phyloP scores from a whole-genome alignment of 2,888 invertebrate genomes.

The Crioceris asparagi region DNA sequence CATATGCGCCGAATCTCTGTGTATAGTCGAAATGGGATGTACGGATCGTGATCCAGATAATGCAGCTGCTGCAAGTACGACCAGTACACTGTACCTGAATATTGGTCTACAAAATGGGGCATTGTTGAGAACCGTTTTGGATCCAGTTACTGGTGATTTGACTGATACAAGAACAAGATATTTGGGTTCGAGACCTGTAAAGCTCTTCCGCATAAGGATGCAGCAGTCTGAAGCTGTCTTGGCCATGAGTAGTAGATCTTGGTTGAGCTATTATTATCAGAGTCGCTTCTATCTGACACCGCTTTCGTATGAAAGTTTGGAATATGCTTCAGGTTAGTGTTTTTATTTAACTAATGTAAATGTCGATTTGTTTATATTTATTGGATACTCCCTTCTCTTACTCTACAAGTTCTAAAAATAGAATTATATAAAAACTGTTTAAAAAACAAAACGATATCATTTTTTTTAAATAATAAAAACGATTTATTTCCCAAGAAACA shows the following conservation, averaged over 20 bases:
- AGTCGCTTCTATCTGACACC: slow-evolving; percentile 93
- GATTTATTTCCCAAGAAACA: too few species aligned
- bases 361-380: too few species aligned
- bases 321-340: slow-evolving; percentile 96
- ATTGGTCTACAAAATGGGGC: slow-evolving; percentile 97
- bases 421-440: too few species aligned
- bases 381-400: too few species aligned
- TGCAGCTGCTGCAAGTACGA: slow-evolving; percentile 54
- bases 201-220: slow-evolving; percentile 52
- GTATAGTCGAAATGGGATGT: slow-evolving; percentile 88
- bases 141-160: slow-evolving; percentile 91
- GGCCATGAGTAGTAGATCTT: slow-evolving; percentile 95
- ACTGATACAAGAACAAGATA: slow-evolving; percentile 95
- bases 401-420: too few species aligned
- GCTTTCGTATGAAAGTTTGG: slow-evolving; percentile 89
- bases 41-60: slow-evolving; percentile 50
- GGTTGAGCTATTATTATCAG: slow-evolving; percentile 98
- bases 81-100: slow-evolving; percentile 77
- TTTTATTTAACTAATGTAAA: too few species aligned
- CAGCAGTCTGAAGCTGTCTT: slow-evolving; percentile 94
- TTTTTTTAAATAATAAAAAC: too few species aligned
- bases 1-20: slow-evolving; percentile 90
- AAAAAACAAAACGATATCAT: too few species aligned
- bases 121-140: slow-evolving; percentile 82
- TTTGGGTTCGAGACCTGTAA: slow-evolving; percentile 81